phyloP scores from a whole-genome alignment of 30 jellyfish, hydroid and myxozoan species.

The Hydra vulgaris region DNA sequence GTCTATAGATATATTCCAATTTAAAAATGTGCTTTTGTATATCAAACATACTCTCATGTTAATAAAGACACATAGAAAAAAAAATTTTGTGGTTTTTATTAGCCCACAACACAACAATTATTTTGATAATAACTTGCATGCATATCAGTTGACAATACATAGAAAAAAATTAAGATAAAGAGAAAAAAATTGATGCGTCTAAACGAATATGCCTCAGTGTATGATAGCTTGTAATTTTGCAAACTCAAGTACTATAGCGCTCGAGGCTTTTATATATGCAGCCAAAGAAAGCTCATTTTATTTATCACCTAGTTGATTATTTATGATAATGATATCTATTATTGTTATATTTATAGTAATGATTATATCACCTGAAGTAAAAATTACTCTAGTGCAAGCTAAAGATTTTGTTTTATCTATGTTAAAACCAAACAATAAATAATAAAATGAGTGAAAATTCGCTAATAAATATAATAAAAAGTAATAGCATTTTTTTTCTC shows the following conservation, averaged over 20 bases:
- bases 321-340: background rate
- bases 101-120: no score
- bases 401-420: background rate
- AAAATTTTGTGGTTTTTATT: no score
- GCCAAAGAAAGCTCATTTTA: background rate
- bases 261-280: background rate
- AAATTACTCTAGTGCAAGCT: background rate
- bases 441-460: background rate
- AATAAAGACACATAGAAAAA: no score
- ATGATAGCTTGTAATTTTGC: background rate
- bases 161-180: no score
- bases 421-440: background rate
- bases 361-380: background rate
- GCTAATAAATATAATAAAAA: no score
- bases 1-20: no score
- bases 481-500: background rate
- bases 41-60: no score
- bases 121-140: no score
- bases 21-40: no score
- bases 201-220: no score
- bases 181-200: no score
- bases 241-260: background rate
- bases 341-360: background rate
- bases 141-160: no score
- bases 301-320: background rate